Evolutionary conservation across 1,140 invertebrate species (phyloP).

Genomic region (Spodoptera litura): DNA sequence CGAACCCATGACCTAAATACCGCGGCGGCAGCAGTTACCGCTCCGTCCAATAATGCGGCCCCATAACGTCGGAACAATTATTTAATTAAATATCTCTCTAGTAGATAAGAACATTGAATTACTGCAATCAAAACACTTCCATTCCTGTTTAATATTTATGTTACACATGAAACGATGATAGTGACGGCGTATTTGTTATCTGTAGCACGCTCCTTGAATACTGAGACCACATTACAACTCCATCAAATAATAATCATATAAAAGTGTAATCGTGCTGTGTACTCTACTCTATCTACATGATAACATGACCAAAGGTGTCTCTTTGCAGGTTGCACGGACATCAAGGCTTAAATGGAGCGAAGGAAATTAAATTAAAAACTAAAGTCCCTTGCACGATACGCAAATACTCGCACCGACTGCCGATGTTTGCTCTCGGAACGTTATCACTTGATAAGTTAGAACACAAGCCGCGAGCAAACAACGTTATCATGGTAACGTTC

Average conservation of each 20-base stretch:
- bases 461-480: constrained; percentile 83
- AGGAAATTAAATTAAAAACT: constrained; percentile 72
- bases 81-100: constrained; percentile 24
- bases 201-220: constrained; percentile 24
- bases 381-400: constrained; percentile 78
- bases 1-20: constrained; percentile 21
- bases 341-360: constrained; percentile 61
- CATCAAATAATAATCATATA: constrained; percentile 45
- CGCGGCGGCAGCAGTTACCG: not conserved
- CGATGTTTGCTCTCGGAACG: constrained; percentile 79
- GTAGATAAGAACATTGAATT: constrained; percentile 13
- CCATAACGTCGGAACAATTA: not conserved
- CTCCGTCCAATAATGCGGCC: constrained; percentile 11
- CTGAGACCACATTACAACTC: constrained; percentile 15
- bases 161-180: constrained; percentile 31
- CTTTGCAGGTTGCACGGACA: constrained; percentile 72
- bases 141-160: constrained; percentile 24
- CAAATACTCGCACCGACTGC: constrained; percentile 81
- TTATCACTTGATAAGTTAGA: constrained; percentile 85
- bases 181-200: constrained; percentile 3
- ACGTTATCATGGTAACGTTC: constrained; percentile 83
- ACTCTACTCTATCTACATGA: constrained; percentile 51
- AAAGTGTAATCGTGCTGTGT: constrained; percentile 40
- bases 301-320: constrained; percentile 56
- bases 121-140: constrained; percentile 32